Evolutionary conservation across 2,888 invertebrate species (phyloP).

Genomic region (Fragum whitleyi): DNA sequence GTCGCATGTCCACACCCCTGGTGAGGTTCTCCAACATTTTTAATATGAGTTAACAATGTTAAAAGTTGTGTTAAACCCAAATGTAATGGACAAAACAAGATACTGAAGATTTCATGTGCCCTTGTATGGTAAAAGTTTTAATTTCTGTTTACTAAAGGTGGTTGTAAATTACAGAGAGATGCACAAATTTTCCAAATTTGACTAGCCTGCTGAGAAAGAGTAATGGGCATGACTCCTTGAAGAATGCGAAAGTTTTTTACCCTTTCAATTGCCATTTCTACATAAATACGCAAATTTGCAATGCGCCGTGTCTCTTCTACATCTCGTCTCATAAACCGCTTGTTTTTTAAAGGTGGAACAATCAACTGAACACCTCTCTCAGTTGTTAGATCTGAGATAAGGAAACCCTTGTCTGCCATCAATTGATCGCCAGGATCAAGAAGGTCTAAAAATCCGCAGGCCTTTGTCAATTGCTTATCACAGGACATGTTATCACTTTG

Average conservation of each 20-base stretch:
- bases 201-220: constrained; percentile 24
- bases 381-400: constrained; percentile 46
- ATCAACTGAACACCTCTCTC: constrained; percentile 30
- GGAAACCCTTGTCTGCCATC: constrained; percentile 64
- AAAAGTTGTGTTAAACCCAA: no score
- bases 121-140: no score
- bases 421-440: constrained; percentile 57
- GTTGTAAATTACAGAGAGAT: constrained; percentile 26
- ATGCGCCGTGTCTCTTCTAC: constrained; percentile 38
- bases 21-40: no score
- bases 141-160: no score
- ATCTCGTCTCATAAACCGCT: constrained; percentile 32
- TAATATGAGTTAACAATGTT: no score
- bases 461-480: no score
- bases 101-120: no score
- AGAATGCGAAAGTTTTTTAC: constrained; percentile 39
- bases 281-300: constrained; percentile 40
- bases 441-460: constrained; percentile 53
- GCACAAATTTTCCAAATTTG: constrained; percentile 43
- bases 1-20: no score
- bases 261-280: constrained; percentile 34
- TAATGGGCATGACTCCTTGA: constrained; percentile 42
- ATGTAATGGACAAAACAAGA: no score
- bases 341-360: constrained; percentile 47
- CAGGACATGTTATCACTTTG: no score